A percentile compares a stretch with the other conserved stretches of the same genome.
phyloP scores from a whole-genome alignment of 2,113 vertebrate species.

The Callipepla squamata region DNA sequence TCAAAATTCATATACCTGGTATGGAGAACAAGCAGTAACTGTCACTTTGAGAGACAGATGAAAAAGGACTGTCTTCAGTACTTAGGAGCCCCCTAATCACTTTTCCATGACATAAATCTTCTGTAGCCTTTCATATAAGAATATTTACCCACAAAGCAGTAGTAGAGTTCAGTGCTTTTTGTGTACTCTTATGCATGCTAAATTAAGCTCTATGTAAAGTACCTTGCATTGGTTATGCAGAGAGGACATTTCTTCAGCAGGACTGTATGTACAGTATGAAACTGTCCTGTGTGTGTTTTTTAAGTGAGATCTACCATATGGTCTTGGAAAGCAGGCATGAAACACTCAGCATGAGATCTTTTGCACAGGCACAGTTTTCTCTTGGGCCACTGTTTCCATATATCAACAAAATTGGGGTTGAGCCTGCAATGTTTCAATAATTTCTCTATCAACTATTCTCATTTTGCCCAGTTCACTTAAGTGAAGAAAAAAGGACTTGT shows the following conservation, averaged over 20 bases:
- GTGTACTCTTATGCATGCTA: not conserved
- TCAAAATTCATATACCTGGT: not conserved
- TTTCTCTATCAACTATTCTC: not conserved
- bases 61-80: not conserved
- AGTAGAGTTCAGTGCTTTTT: not conserved
- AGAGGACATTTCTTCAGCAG: not conserved
- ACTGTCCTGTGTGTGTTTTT: not conserved
- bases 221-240: not conserved
- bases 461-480: not conserved
- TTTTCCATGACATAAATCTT: not conserved
- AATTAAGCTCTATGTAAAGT: not conserved
- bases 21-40: not conserved
- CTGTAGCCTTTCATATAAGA: not conserved
- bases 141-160: not conserved
- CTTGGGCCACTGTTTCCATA: not conserved
- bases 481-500: not conserved
- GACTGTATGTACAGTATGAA: accelerated
- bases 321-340: not conserved
- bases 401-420: not conserved
- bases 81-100: not conserved
- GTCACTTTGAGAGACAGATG: not conserved
- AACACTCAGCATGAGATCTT: not conserved
- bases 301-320: not conserved
- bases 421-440: not conserved
- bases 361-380: not conserved